Conservation (phyloP, 92 coral and sea anemone genomes). For the Phymanthus crucifer region DNA sequence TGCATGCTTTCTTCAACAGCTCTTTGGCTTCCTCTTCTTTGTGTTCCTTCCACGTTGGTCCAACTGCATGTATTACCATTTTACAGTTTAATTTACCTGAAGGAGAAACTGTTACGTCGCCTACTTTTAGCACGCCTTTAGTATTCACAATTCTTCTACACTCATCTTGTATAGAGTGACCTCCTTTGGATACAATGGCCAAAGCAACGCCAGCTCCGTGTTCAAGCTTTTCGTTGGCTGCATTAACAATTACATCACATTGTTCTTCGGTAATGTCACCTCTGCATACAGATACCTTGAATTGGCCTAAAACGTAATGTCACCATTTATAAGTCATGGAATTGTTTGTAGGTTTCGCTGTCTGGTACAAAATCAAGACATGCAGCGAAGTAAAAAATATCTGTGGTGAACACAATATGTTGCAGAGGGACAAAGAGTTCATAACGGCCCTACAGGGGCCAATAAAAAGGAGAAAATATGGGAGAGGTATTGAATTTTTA, state of each 20-base stretch:
- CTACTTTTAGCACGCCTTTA: conserved; percentile 31
- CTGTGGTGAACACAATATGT: no score
- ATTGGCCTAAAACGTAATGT: conserved; percentile 4
- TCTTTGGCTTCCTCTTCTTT: conserved; percentile 16
- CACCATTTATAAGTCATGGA: neutral
- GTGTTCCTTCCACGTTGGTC: conserved; percentile 51
- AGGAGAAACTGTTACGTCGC: conserved; percentile 53
- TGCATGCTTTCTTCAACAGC: conserved; percentile 37
- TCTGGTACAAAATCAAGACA: no score
- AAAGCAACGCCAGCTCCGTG: conserved; percentile 77
- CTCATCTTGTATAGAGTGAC: conserved; percentile 53
- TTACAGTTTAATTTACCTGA: conserved; percentile 70
- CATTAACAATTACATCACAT: conserved; percentile 78
- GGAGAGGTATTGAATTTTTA: no score
- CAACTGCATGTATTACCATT: conserved; percentile 66
- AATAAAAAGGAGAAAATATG: no score
- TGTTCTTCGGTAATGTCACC: conserved; percentile 74
- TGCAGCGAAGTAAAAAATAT: no score
- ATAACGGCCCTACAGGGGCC: no score
- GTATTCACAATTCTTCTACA: conserved; percentile 29
- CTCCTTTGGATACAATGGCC: conserved; percentile 86
- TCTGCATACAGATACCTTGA: conserved; percentile 65
- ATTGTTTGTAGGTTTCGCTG: no score
- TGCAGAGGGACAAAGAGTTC: no score
- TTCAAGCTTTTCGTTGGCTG: conserved; percentile 54